Base-by-base conservation (phyloP, 2,888 invertebrate species). In the Rutpela maculata region DNA sequence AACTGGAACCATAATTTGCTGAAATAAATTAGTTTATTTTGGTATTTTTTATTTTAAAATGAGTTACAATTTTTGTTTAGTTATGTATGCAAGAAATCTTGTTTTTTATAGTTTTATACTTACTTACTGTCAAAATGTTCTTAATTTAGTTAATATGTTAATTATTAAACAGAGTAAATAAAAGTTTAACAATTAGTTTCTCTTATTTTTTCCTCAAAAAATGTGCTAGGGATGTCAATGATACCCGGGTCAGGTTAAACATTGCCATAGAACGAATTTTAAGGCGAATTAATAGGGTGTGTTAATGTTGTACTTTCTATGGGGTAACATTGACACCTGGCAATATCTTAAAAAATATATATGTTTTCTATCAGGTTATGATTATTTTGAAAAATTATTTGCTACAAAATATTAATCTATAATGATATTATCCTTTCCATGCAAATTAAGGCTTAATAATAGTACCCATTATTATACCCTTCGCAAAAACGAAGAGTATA, bases 301-400 rank as follows among this genome's bases (percentile, higher is more conserved):
- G 60, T 60, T 22, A 60, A 60, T 60, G 60, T 60, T 60, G 19
- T 60, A 19, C 60, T 60, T 19, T 19, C 15, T 15, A 22, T 60
- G 38, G 60, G 60, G 60, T 60, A 60, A 60, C 60, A 60, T 60
- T 60, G 60, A 60, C 60, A 60, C 60, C 15, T 26, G 26, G 6
- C 26, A 26, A 26, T 26, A 26, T 60, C 22, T 60, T 22, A 9
- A 60, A 60, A 60, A 60, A n/a, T n/a, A 60, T 22, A 60, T 60
- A 38, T 38, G 3, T 38, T 38, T 38, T 38, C 1, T 6, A 38
- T 38, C 38, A 38, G 38, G 1, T 38, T 38, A 38, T 1, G 9
- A 11, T 38, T 38, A 38, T 38, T 38, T 38, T 38, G 9, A 38
- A 38, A 38, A 11, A 9, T 9, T 9, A 11, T 38, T 38, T 38